Conservation (phyloP, 1,140 invertebrate species). For the Popillia japonica region DNA sequence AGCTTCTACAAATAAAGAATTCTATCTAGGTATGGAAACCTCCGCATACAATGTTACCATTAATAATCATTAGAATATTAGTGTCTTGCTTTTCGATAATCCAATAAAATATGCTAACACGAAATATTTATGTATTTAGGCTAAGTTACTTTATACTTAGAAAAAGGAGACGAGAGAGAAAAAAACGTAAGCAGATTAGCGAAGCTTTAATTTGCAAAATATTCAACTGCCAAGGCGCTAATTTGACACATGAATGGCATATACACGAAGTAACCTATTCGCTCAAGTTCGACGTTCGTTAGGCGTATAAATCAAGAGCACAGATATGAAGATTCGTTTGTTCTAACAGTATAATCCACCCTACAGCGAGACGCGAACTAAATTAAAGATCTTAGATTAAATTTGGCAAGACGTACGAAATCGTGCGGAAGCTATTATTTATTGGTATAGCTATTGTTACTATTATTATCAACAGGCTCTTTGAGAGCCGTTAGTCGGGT, state of each 20-base stretch:
- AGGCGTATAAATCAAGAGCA: background rate
- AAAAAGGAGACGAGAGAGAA: background rate
- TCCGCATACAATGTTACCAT: background rate
- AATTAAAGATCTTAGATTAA: slow-evolving; percentile 24
- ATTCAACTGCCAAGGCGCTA: slow-evolving; percentile 9
- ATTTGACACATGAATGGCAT: slow-evolving; percentile 32
- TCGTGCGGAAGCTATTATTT: slow-evolving; percentile 34
- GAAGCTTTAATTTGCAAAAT: slow-evolving; percentile 22
- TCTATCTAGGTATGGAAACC: background rate
- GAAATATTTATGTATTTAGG: slow-evolving; percentile 23
- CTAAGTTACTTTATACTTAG: background rate
- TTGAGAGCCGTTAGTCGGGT: slow-evolving; percentile 10
- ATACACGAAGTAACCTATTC: background rate
- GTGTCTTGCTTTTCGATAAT: background rate
- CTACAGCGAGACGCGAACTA: slow-evolving; percentile 14
- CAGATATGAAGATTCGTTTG: background rate
- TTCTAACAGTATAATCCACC: slow-evolving; percentile 26
- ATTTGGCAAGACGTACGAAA: slow-evolving; percentile 29
- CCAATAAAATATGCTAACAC: background rate
- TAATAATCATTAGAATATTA: background rate
- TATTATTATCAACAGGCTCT: background rate
- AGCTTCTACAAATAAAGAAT: too few species aligned
- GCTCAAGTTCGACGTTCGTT: slow-evolving; percentile 1
- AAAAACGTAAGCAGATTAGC: slow-evolving; percentile 13
- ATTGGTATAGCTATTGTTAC: slow-evolving; percentile 15